Base-by-base conservation (phyloP, 2,888 invertebrate species). In the Tuta absoluta region DNA sequence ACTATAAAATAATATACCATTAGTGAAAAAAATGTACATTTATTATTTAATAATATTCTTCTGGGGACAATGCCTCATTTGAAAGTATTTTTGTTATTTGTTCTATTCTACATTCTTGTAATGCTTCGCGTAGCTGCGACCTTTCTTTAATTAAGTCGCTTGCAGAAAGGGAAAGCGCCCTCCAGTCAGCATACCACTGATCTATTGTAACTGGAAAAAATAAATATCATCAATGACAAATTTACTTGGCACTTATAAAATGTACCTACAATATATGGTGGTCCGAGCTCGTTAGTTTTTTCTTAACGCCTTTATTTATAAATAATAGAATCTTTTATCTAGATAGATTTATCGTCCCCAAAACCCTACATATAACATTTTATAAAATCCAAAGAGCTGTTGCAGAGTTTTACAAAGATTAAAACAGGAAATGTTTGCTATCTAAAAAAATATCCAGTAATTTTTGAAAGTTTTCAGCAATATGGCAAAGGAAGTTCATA, bases 131-230 rank as follows among this genome's bases (percentile, higher is more conserved):
- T 19, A 91, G 70, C 49, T 75, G 73, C 60, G 65, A 63, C 66
- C 72, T 77, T 53, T 79, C 79, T 66, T 72, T 80, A 41, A 67
- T 76, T 62, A 68, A 69, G 65, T 76, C 79, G 60, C 77, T 78
- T 33, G 71, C 73, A 51, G 79, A 78, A 37, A 86, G 65, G 10
- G 82, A 79, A 17, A 88, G 67, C 63, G 75, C 71, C 48, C 78
- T 76, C 84, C 85, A 88, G 67, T 91, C 88, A 17, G 67, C 68
- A 73, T 85, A 87, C 91, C 91, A 91, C 66, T 86, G 83, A 28
- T 81, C 67, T 21, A 91, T 73, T 37, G 76, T 81, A 37, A 79
- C 91, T 91, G 78, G 45, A 80, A 85, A 48, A 23, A 65, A 59
- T 66, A 65, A 63, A 63, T n/a, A n/a, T 63, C 63, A 58, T 19